These are phyloP conservation scores for Sebastiscus albofasciatus DNA, from an alignment of 2,797 vertebrate genomes.

Conservation along the genomic window DNA sequence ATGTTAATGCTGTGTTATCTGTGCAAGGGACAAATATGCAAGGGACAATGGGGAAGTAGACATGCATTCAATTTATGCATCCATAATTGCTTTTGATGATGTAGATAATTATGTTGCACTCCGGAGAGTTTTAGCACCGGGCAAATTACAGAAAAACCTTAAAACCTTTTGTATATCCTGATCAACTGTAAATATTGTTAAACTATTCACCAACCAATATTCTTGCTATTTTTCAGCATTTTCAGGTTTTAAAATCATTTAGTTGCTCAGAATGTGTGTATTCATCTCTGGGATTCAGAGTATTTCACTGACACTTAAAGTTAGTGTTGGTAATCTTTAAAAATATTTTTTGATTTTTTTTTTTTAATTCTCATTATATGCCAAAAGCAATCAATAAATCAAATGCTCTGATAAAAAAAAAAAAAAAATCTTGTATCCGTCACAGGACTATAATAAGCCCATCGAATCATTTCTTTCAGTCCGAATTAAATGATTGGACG, in stretches of 20 bases:
- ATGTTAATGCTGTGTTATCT: constrained; percentile 82
- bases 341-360: not conserved
- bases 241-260: constrained; percentile 18
- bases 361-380: not conserved
- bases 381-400: not conserved
- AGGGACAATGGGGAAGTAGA: constrained; percentile 78
- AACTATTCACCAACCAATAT: constrained; percentile 22
- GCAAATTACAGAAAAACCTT: constrained; percentile 52
- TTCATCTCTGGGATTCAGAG: constrained; percentile 9
- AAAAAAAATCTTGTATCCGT: too few species aligned
- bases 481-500: too few species aligned
- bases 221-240: not conserved
- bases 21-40: constrained; percentile 78
- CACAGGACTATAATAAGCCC: too few species aligned
- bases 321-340: not conserved
- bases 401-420: not conserved
- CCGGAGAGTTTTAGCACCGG: constrained; percentile 45
- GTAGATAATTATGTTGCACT: constrained; percentile 80
- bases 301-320: not conserved
- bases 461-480: too few species aligned
- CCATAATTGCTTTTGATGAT: constrained; percentile 83
- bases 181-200: constrained; percentile 31
- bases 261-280: constrained; percentile 1
- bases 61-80: constrained; percentile 82
- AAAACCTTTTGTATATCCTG: constrained; percentile 37